Base-by-base conservation (phyloP, 2,797 vertebrate genomes). In the Chrysocyon brachyurus region DNA sequence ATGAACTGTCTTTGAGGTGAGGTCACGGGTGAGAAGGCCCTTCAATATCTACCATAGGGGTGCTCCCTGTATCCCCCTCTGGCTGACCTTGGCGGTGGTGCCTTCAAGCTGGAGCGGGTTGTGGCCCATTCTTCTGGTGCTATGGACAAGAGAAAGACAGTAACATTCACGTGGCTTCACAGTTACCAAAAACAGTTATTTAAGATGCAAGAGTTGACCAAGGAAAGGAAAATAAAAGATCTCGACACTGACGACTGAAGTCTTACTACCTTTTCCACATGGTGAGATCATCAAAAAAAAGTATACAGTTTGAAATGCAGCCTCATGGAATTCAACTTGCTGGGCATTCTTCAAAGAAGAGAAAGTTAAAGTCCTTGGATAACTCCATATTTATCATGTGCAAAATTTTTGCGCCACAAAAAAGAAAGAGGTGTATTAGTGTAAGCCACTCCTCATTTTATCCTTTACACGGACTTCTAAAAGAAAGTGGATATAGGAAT, bases 31-130 rank as follows among this genome's bases (percentile, higher is more conserved):
- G 98, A 99, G 98, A 98, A 99, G 98, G 99, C 99, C 99, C 99
- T 99, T 99, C 99, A 99, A 99, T 99, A 99, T 99, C 99, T 99
- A 99, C 99, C 99, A 99, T 99, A 99, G 98, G 99, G 99, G 98
- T 99, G 99, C 98, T 99, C 99, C 99, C 99, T 99, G 99, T 99
- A 99, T 98, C 99, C 99, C 98, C 99, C 99, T 99, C 99, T 99
- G 98, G 99, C 99, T 98, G 99, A 99, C 99, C 99, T 99, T 98
- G 99, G 98, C 84, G 99, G 98, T 40, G 99, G 99, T 97, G 99
- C 99, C 99, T 99, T 99, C 98, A 99, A 99, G 98, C 98, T 99
- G 97, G 99, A 99, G 98, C 99, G 99, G 91, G 99, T 98, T 31
- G 99, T 98, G 64, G 98, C 98, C 99, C 99, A 99, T 98, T 99